Base-by-base conservation (phyloP, 2,797 vertebrate species). In the Pampus argenteus region DNA sequence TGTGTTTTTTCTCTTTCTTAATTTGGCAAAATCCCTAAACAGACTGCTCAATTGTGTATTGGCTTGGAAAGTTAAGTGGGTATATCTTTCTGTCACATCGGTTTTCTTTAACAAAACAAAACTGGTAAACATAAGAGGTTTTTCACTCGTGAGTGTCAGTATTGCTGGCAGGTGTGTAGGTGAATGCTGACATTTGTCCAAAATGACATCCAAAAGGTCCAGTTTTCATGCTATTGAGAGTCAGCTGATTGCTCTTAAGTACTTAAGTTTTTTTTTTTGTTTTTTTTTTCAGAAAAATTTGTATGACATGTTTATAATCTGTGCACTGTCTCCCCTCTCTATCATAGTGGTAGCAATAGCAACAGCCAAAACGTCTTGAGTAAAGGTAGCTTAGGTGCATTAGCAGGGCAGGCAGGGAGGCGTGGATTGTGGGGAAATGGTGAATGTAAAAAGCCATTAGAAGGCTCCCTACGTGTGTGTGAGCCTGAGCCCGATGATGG, bases 391-490 rank as follows among this genome's bases (percentile, higher is more conserved):
- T 83, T 83, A 57, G 81, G 76, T 78, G 76, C 83, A 87, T 88
- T 89, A 88, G 84, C 76, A 58, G 74, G 79, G 80, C 71, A 76
- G 71, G 81, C 85, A 79, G 80, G 67, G 64, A 82, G 72, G 79
- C 47, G 52, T 84, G 85, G 74, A 82, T 85, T 78, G 84, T 84
- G 85, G 84, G 86, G 87, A 90, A 92, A 91, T 89, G 85, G 89
- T 88, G 87, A 91, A 87, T 88, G 87, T 90, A 92, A 92, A 88
- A 90, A 84, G 85, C 86, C 86, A 92, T 93, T 93, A 92, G 85
- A 73, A 86, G 73, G 62, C 65, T 78, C 76, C 54, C 61, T 64
- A 48, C 73, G 71, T 76, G 82, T 76, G 68, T 85, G 54, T 50
- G 77, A 84, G 87, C 72, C 28, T 38, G 71, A 86, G 71, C 77